These are phyloP conservation scores for Scaptomyza hsui DNA, from an alignment of 1,140 invertebrate species.

Conservation along the genomic window DNA sequence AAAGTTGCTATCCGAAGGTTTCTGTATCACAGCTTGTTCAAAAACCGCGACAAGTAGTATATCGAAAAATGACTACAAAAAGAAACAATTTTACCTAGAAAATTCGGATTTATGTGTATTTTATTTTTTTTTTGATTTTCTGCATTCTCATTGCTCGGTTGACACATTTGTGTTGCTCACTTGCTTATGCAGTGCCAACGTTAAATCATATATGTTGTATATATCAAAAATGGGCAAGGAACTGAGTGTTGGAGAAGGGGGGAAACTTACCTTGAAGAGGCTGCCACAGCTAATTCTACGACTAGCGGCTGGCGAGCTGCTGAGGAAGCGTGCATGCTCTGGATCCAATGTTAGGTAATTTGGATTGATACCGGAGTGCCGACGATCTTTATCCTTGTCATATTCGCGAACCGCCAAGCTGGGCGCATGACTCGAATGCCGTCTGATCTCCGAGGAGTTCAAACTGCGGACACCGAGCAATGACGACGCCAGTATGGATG, in stretches of 20 bases:
- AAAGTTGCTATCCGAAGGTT: conserved; percentile 7
- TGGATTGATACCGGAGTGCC: conserved; percentile 86
- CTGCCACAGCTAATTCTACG: conserved; percentile 91
- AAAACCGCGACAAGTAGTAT: not conserved
- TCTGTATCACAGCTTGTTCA: not conserved
- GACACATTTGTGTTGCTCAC: conserved; percentile 45
- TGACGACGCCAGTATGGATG: conserved; percentile 48
- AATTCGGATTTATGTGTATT: conserved; percentile 59
- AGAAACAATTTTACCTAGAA: conserved; percentile 62
- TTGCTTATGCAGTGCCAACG: conserved; percentile 48
- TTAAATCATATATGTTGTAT: conserved; percentile 27
- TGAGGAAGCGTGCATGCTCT: conserved; percentile 86
- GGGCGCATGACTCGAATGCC: conserved; percentile 83
- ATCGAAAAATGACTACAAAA: conserved; percentile 1
- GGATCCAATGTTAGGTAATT: conserved; percentile 86
- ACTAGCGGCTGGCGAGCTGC: conserved; percentile 89
- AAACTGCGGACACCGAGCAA: conserved; percentile 62
- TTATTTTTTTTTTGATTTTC: conserved; percentile 40
- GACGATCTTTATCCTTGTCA: conserved; percentile 84
- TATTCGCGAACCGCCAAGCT: conserved; percentile 78
- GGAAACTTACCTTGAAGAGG: conserved; percentile 87
- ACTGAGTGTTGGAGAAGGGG: conserved; percentile 14
- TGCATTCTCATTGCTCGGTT: conserved; percentile 62
- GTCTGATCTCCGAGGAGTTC: conserved; percentile 69
- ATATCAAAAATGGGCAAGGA: conserved; percentile 28